Percentiles rank a stretch among this genome's conserved stretches.
These are phyloP conservation scores for Scotopteryx bipunctaria DNA, from an alignment of 2,888 invertebrate species.

Conservation along the genomic window DNA sequence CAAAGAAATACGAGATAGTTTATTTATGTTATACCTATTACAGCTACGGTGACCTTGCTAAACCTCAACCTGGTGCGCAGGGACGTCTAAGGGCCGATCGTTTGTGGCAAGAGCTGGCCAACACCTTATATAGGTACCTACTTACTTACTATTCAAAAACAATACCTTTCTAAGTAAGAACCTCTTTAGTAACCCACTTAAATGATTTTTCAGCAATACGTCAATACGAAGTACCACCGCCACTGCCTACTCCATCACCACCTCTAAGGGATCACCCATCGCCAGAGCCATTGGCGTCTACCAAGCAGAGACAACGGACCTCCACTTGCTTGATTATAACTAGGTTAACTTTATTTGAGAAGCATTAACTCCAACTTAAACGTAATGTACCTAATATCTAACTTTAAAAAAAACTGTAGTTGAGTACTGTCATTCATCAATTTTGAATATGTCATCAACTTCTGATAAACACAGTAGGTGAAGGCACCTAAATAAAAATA, in stretches of 20 bases:
- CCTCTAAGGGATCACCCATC: background rate
- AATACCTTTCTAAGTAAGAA: background rate
- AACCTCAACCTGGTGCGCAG: too few species aligned
- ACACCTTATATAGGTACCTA: background rate
- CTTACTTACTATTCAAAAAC: background rate
- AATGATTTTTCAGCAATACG: background rate
- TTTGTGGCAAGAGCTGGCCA: too few species aligned
- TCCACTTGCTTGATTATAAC: too few species aligned
- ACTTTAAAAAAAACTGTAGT: too few species aligned
- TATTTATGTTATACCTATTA: too few species aligned
- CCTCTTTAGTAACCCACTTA: background rate
- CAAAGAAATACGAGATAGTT: too few species aligned
- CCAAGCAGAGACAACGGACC: background rate
- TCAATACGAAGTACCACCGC: background rate
- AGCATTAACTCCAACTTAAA: too few species aligned
- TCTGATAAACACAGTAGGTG: background rate
- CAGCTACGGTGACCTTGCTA: too few species aligned
- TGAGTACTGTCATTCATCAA: too few species aligned
- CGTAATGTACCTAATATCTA: background rate
- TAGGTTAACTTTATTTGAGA: too few species aligned
- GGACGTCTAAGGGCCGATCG: too few species aligned
- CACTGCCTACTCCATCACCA: background rate
- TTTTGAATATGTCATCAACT: too few species aligned
- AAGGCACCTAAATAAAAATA: background rate
- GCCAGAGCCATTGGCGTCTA: background rate